Percentiles rank a stretch among this genome's conserved stretches.
Conservation (phyloP, 2,888 invertebrate species). For the Xestia sexstrigata region DNA sequence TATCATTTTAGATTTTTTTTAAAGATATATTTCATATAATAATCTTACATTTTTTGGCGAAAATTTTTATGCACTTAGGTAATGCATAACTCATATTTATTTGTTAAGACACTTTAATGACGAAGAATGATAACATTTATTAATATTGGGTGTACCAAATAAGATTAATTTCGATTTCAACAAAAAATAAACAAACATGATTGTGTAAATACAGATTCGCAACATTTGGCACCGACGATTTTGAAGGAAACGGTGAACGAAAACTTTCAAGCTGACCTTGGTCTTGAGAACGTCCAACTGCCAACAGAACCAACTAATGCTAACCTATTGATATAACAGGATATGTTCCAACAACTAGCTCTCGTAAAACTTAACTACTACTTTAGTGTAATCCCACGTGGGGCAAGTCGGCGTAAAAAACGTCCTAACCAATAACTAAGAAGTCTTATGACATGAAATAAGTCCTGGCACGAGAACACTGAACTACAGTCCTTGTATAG, state of each 20-base stretch:
- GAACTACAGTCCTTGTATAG: background rate
- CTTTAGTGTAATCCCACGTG: background rate
- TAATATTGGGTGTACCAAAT: constrained; percentile 30
- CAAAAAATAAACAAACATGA: constrained; percentile 25
- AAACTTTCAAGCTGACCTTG: background rate
- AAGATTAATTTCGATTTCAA: constrained; percentile 32
- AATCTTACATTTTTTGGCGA: constrained; percentile 41
- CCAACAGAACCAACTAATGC: constrained; percentile 41
- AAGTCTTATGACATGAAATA: background rate
- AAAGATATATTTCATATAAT: constrained; percentile 28
- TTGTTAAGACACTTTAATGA: constrained; percentile 28
- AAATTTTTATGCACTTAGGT: constrained; percentile 23
- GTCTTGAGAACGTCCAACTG: constrained; percentile 26
- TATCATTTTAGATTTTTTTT: constrained; percentile 32
- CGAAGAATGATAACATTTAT: constrained; percentile 32
- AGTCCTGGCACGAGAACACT: background rate
- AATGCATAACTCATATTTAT: constrained; percentile 36
- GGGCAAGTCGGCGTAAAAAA: background rate
- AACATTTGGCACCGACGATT: constrained; percentile 58
- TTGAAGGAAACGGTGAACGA: background rate
- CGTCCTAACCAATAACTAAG: background rate
- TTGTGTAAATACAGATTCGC: constrained; percentile 20
- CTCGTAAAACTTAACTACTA: background rate
- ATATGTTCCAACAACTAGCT: constrained; percentile 65
- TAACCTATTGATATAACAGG: constrained; percentile 66